Evolutionary conservation across 2,113 vertebrate genomes (phyloP).

Genomic region (Strix aluco): DNA sequence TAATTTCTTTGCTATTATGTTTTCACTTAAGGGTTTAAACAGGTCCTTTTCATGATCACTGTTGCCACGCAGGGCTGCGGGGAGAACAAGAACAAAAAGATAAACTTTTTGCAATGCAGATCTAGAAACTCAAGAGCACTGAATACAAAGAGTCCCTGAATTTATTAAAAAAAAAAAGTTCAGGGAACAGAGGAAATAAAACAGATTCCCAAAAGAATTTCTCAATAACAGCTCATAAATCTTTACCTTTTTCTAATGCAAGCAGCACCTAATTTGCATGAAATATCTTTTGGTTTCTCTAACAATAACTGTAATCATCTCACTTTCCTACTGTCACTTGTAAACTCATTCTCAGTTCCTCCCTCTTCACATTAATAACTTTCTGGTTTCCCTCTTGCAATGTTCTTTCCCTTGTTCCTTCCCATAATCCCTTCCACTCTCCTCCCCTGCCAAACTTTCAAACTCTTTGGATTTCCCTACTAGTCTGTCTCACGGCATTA

Average conservation of each 20-base stretch:
- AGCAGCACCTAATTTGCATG: background rate
- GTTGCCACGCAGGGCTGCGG: background rate
- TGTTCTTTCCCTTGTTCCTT: background rate
- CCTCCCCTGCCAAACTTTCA: background rate
- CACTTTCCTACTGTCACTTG: background rate
- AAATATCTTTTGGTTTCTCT: background rate
- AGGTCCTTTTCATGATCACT: background rate
- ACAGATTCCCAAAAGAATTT: background rate
- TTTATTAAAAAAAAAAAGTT: background rate
- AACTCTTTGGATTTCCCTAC: background rate
- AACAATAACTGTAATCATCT: background rate
- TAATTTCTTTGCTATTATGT: background rate
- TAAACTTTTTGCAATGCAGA: background rate
- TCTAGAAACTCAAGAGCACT: background rate
- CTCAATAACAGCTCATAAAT: background rate
- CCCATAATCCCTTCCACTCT: background rate
- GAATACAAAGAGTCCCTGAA: background rate
- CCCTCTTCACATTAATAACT: background rate
- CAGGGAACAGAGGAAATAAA: background rate
- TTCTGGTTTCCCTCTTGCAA: rapidly evolving
- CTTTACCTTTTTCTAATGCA: background rate
- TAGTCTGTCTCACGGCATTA: rapidly evolving
- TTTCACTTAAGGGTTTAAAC: background rate
- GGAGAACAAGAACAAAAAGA: background rate
- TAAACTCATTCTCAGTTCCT: background rate